A percentile compares a stretch with the other conserved stretches of the same genome.
Evolutionary conservation across 2,888 invertebrate species (phyloP).

Genomic region (Aphodius sticticus): DNA sequence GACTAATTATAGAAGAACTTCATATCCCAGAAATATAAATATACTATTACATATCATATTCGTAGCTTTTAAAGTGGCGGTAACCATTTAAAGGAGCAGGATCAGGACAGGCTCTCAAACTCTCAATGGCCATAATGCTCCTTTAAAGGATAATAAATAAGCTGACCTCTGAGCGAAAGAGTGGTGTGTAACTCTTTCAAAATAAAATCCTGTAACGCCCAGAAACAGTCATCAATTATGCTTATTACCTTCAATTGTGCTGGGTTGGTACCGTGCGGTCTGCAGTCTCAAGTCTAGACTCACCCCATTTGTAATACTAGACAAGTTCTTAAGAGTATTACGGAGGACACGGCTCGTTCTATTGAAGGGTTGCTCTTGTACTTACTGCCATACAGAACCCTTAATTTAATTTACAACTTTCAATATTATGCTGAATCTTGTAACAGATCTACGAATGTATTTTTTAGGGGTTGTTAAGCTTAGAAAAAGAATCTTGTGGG

Average conservation of each 20-base stretch:
- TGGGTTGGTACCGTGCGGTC: slow-evolving; percentile 27
- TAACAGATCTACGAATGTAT: not conserved
- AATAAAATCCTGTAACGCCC: slow-evolving; percentile 38
- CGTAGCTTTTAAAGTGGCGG: not conserved
- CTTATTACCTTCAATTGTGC: slow-evolving; percentile 49
- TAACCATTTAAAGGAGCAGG: not conserved
- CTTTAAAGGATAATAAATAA: not conserved
- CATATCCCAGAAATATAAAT: no score
- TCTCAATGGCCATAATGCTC: not conserved
- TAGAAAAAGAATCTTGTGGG: not conserved
- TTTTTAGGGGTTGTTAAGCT: not conserved
- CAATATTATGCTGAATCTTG: not conserved
- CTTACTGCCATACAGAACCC: not conserved
- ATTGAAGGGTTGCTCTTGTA: not conserved
- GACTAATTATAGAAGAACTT: no score
- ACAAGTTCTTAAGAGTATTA: slow-evolving; percentile 4
- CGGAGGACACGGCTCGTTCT: not conserved
- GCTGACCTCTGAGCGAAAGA: not conserved
- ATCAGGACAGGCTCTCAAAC: not conserved
- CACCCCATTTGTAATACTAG: not conserved
- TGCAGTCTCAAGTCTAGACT: not conserved
- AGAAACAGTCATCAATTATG: slow-evolving; percentile 46
- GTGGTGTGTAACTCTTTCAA: not conserved
- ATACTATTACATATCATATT: no score
- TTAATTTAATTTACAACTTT: not conserved